Base-by-base conservation (phyloP, 2,797 vertebrate species). In the Octomys mimax region DNA sequence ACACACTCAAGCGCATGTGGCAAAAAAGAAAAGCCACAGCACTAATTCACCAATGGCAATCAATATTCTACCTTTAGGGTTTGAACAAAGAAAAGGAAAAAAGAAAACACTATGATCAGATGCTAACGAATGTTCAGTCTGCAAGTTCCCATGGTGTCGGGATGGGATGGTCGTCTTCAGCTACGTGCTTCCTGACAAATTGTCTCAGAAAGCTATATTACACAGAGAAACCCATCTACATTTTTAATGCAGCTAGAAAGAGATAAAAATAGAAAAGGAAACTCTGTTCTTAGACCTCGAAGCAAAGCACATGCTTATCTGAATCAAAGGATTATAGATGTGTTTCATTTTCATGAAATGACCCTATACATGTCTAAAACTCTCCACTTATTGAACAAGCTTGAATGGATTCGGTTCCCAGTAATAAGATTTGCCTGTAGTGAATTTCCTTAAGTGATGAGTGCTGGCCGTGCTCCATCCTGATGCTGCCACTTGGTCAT, bases 371-470 rank as follows among this genome's bases (percentile, higher is more conserved):
- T 4, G 64, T 96, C 85, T 59, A 66, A 84, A 95, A 87, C 9
- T 31, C 26, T 91, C 59, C 64, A 87, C 71, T 95, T 77, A 19
- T 91, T 73, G 61, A 73, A 84, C 33, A 42, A 73, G 10, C n/a
- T 24, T 71, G 61, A 81, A 68, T 85, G 9, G 33, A 68, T 78
- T 92, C 12, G 62, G 54, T 62, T 94, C 22, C n/a, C 88, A 89
- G 77, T 68, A 70, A 77, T 84, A 81, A 61, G 13, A 75, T 70
- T 57, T 26, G 39, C 21, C 57, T 52, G 7, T 0, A 6, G 5
- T 92, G 39, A 91, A 92, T 87, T 73, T 33, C 77, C 36, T 66
- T 79, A 96, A 52, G 46, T 19, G 4, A 66, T 68, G 78, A 94
- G 54, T 4, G n/a, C 0, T 31, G 62, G 28, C 78, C 71, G 78